Evolutionary conservation across 2,888 invertebrate genomes (phyloP), one percentile per base, ranked within the genome.

Genomic region (Callyntrura sp.): DNA sequence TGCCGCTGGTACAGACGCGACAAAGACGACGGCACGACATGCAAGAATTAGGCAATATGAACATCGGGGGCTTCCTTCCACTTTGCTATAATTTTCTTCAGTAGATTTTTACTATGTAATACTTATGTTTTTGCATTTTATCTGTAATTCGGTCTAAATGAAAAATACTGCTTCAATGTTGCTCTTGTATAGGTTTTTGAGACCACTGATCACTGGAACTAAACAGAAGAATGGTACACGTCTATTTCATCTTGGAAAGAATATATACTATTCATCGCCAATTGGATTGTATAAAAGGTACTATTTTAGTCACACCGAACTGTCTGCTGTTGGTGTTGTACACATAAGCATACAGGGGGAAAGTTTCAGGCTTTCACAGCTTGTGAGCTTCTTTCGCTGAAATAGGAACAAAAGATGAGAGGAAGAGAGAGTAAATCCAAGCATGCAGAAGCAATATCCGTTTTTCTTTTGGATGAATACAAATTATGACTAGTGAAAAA

Each of bases 401-500:
- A 35, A 43, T 73, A 68, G 73, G 84, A 84, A 84, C 55, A 57
- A 62, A 55, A 84, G 84, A 73, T 84, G 84, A 86, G 68, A 48
- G 73, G 23, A 85, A 84, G n/a, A 70, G 35, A 70, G 70, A 76
- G 62, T 70, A 79, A 88, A 84, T 83, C 88, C 88, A 83, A 23
- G 43, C 76, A 76, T 83, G 62, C 55, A 73, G 78, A 89, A 85
- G 85, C 85, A 89, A 89, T 89, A 89, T 89, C 89, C 89, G 85
- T 57, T 89, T 83, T 88, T 78, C 84, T 79, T 88, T 79, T 45
- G 79, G 85, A 62, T 84, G 78, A 88, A 88, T 78, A 88, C 73
- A 88, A 88, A 88, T 88, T 88, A 76, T 73, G 48, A 57, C 76
- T 79, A 8, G 86, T 51, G 65, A 79, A 82, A 83, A 88, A 87